Evolutionary conservation across 2,797 vertebrate species (phyloP).

Genomic region (Chloroceryle amazona): DNA sequence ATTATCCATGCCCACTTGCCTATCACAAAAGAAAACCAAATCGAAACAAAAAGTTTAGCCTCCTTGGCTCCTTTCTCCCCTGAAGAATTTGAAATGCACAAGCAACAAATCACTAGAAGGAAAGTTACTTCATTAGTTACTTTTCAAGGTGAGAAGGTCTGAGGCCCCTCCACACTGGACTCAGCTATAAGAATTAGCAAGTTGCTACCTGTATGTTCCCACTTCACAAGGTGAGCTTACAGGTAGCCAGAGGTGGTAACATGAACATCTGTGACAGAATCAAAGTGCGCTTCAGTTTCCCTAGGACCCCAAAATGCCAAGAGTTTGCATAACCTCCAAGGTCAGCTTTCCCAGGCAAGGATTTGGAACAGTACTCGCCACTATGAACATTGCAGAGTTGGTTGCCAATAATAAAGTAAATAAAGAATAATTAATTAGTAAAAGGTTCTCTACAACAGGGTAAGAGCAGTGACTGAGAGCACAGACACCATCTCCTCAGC

Average conservation of each 20-base stretch:
- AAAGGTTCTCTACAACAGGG: neutral
- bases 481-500: neutral
- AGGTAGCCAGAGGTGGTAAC: neutral
- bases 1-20: neutral
- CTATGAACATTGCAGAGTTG: neutral
- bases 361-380: neutral
- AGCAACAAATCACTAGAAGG: neutral
- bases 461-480: neutral
- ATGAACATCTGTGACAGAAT: neutral
- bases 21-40: neutral
- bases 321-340: neutral
- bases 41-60: neutral
- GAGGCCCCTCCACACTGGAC: neutral
- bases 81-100: neutral
- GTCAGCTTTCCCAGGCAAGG: neutral
- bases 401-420: neutral
- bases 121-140: neutral
- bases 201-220: neutral
- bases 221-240: neutral
- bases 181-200: neutral
- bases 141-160: neutral
- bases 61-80: rapidly evolving
- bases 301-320: neutral
- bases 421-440: neutral
- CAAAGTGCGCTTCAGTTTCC: neutral